phyloP scores from a whole-genome alignment of 2,113 vertebrate genomes.

The Pao palembangensis region DNA sequence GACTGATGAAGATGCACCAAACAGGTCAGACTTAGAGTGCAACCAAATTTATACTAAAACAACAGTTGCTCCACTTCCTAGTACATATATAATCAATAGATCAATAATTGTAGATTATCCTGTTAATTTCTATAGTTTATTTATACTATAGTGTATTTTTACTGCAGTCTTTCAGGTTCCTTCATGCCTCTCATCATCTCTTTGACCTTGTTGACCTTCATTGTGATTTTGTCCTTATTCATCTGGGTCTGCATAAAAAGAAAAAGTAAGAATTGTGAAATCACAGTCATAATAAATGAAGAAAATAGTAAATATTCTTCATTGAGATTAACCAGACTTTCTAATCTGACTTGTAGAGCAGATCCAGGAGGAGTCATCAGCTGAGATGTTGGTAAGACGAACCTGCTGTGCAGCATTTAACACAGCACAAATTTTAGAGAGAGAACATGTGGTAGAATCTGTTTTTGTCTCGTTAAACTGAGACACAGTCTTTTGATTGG shows the following conservation, averaged over 20 bases:
- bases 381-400: slow-evolving; percentile 1
- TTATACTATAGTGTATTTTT: not conserved
- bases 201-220: slow-evolving; percentile 14
- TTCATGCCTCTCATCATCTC: not conserved
- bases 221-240: not conserved
- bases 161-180: not conserved
- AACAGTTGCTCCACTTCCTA: too few relatives aligned
- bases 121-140: not conserved
- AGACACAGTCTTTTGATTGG: too few relatives aligned
- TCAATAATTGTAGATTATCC: too few relatives aligned
- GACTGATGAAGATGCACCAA: too few relatives aligned
- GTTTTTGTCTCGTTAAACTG: too few relatives aligned
- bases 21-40: too few relatives aligned
- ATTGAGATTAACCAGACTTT: not conserved
- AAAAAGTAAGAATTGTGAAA: slow-evolving; percentile 8
- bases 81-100: too few relatives aligned
- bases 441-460: too few relatives aligned
- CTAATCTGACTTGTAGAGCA: slow-evolving; percentile 1
- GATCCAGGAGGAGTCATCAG: not conserved
- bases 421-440: too few relatives aligned
- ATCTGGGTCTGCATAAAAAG: slow-evolving; percentile 13
- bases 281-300: not conserved
- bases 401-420: not conserved
- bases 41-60: too few relatives aligned
- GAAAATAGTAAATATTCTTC: not conserved